Conservation (phyloP, 2,113 vertebrate genomes). For the Meleagris gallopavo region DNA sequence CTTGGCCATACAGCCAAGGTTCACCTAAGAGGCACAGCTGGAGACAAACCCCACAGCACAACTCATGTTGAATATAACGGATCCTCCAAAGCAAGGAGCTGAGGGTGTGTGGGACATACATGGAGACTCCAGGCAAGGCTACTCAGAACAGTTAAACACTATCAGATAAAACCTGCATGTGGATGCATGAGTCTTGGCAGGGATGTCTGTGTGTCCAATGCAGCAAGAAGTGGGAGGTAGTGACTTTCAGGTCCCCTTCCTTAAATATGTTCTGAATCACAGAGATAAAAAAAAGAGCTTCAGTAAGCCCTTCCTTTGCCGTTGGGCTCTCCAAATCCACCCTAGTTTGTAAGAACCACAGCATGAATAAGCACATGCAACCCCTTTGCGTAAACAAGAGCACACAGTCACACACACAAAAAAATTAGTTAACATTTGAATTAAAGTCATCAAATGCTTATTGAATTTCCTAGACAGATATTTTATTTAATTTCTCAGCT, state of each 20-base stretch:
- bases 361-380: background rate
- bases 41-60: fast-evolving
- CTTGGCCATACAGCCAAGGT: background rate
- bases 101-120: background rate
- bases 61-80: background rate
- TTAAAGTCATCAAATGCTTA: conserved; percentile 21
- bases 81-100: background rate
- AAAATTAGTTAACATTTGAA: conserved; percentile 8
- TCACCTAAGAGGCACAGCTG: background rate
- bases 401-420: background rate
- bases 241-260: background rate
- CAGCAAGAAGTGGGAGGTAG: background rate
- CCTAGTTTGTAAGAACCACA: background rate
- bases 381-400: background rate
- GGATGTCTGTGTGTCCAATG: fast-evolving
- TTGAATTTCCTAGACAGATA: background rate
- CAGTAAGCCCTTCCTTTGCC: background rate
- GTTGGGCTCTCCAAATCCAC: background rate
- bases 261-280: background rate
- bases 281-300: background rate
- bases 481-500: conserved; percentile 40
- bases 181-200: background rate
- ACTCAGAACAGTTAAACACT: background rate
- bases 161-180: background rate
- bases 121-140: background rate